Conservation (phyloP, 2,888 invertebrate species). For the Apotomis betuletana region DNA sequence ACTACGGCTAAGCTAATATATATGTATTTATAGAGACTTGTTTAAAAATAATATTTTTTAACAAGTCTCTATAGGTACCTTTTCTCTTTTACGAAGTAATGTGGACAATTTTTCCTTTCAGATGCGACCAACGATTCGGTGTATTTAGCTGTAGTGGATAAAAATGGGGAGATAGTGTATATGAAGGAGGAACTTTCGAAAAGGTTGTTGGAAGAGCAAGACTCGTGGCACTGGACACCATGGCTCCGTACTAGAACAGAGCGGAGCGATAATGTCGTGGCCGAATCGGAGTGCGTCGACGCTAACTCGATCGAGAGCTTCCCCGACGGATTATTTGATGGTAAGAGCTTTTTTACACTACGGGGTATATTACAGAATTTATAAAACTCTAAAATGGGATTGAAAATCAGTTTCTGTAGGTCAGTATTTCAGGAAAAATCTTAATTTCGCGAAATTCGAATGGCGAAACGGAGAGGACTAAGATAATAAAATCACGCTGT, state of each 20-base stretch:
- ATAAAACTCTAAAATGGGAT: too few species aligned
- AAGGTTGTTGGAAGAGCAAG: constrained; percentile 61
- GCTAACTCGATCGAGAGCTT: constrained; percentile 82
- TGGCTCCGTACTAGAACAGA: constrained; percentile 70
- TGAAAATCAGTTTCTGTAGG: too few species aligned
- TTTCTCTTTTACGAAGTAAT: neutral
- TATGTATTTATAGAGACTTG: too few species aligned
- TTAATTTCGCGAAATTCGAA: too few species aligned
- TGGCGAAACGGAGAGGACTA: too few species aligned
- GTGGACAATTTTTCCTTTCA: constrained; percentile 45
- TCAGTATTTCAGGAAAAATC: too few species aligned
- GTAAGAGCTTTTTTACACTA: constrained; percentile 51
- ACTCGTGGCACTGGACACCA: constrained; percentile 75
- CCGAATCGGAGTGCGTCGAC: constrained; percentile 53
- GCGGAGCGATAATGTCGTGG: constrained; percentile 58
- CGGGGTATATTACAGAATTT: too few species aligned
- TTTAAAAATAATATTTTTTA: too few species aligned
- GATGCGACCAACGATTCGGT: constrained; percentile 56
- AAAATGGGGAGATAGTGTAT: constrained; percentile 63
- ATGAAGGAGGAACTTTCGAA: constrained; percentile 62
- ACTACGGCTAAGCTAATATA: too few species aligned
- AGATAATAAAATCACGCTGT: too few species aligned
- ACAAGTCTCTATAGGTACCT: too few species aligned
- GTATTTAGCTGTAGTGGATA: constrained; percentile 51
- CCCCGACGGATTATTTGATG: constrained; percentile 75